Evolutionary conservation across 2,888 invertebrate genomes (phyloP).

Genomic region (Abrostola triplasia): DNA sequence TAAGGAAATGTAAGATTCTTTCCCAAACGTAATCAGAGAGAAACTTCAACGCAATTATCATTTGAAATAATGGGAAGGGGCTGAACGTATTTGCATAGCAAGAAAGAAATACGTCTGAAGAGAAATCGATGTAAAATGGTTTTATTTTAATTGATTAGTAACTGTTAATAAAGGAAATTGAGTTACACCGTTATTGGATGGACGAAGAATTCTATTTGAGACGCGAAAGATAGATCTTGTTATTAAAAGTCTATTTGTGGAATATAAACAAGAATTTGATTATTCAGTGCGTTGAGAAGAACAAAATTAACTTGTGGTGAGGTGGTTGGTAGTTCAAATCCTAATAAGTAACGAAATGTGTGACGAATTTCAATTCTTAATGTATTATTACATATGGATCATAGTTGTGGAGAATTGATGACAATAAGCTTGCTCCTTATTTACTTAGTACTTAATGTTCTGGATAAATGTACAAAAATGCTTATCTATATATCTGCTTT

Average conservation of each 20-base stretch:
- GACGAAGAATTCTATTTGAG: conserved; percentile 1
- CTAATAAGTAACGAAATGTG: too few species aligned
- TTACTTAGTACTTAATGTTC: too few species aligned
- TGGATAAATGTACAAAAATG: too few species aligned
- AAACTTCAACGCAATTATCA: conserved; percentile 42
- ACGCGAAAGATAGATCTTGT: neutral
- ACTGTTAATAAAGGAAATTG: conserved; percentile 31
- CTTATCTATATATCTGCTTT: too few species aligned
- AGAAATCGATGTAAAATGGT: conserved; percentile 22
- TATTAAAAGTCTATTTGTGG: neutral
- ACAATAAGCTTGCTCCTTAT: too few species aligned
- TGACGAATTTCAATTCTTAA: too few species aligned
- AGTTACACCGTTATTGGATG: conserved; percentile 18
- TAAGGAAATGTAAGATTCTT: conserved; percentile 8
- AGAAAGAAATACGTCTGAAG: conserved; percentile 11
- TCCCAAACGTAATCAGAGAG: conserved; percentile 33
- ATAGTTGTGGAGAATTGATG: too few species aligned
- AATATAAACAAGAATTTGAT: neutral
- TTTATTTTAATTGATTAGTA: conserved; percentile 41
- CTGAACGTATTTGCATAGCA: conserved; percentile 42
- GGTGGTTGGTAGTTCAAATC: too few species aligned
- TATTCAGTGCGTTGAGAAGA: too few species aligned
- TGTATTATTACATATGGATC: too few species aligned
- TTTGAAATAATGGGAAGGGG: conserved; percentile 38
- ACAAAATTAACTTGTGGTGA: too few species aligned